These are phyloP conservation scores for Rhinolophus ferrumequinum DNA, from an alignment of 2,113 vertebrate genomes.

Conservation along the genomic window DNA sequence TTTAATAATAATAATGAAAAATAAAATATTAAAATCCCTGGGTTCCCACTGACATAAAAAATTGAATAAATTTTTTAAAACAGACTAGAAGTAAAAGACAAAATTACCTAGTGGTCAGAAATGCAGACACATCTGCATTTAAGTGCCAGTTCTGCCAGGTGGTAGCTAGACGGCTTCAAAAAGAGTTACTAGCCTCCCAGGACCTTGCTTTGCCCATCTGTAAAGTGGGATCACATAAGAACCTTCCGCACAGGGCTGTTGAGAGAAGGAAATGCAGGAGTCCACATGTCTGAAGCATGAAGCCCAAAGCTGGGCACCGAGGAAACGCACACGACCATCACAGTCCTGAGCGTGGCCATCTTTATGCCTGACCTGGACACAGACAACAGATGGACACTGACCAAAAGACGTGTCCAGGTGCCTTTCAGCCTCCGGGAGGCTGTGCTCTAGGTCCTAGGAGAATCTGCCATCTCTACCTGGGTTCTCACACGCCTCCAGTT, in stretches of 20 bases:
- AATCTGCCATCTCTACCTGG: not conserved
- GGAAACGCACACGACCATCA: accelerated
- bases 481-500: not conserved
- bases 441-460: not conserved
- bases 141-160: not conserved
- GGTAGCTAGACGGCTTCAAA: not conserved
- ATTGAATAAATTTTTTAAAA: not conserved
- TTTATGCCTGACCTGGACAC: not conserved
- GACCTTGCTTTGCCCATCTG: not conserved
- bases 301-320: accelerated
- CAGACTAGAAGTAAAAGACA: not conserved
- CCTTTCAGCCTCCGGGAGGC: not conserved
- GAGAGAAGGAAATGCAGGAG: accelerated
- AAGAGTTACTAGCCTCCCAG: not conserved
- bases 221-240: accelerated
- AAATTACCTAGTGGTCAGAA: not conserved
- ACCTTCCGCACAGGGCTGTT: not conserved
- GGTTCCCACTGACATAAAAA: not conserved
- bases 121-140: not conserved
- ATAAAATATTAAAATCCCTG: no score
- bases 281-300: accelerated
- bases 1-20: no score
- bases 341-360: no score
- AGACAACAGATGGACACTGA: not conserved
- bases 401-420: no score